Conservation (phyloP, 35 echinoderm and acorn worm genomes). For the Apostichopus californicus region DNA sequence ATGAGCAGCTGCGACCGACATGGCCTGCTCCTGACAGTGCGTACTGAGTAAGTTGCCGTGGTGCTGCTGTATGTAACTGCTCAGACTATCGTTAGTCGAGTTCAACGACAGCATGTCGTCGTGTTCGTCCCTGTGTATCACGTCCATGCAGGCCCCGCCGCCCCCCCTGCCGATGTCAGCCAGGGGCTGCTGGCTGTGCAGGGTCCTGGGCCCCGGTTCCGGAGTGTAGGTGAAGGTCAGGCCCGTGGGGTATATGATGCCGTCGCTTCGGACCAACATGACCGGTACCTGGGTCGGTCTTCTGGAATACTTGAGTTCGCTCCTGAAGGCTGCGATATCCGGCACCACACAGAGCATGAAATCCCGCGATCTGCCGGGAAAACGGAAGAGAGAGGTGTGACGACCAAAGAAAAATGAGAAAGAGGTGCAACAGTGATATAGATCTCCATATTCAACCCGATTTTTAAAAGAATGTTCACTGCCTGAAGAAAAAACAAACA, state of each 20-base stretch:
- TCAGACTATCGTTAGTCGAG: not conserved
- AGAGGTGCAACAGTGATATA: too few relatives aligned
- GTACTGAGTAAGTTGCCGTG: not conserved
- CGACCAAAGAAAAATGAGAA: too few relatives aligned
- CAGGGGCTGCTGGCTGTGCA: not conserved
- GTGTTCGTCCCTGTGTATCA: slow-evolving; percentile 5
- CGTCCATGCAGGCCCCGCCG: not conserved
- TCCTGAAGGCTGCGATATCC: slow-evolving; percentile 92
- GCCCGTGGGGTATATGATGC: slow-evolving; percentile 97
- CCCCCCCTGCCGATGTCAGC: not conserved
- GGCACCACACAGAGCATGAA: slow-evolving; percentile 96
- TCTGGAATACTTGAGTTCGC: slow-evolving; percentile 79
- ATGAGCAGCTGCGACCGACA: not conserved
- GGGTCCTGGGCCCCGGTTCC: slow-evolving; percentile 70
- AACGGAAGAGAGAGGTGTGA: not conserved
- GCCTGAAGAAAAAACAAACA: too few relatives aligned
- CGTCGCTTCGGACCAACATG: slow-evolving; percentile 86
- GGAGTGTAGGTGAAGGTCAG: slow-evolving; percentile 97
- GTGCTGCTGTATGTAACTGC: slow-evolving; percentile 22
- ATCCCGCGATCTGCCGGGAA: slow-evolving; percentile 58
- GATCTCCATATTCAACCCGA: too few relatives aligned
- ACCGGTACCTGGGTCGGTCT: slow-evolving; percentile 93
- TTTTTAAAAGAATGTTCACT: too few relatives aligned
- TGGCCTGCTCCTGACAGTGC: slow-evolving; percentile 7
- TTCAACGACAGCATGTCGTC: slow-evolving; percentile 23